Conservation (phyloP, 2,888 invertebrate genomes). For the Agrilus biguttatus region DNA sequence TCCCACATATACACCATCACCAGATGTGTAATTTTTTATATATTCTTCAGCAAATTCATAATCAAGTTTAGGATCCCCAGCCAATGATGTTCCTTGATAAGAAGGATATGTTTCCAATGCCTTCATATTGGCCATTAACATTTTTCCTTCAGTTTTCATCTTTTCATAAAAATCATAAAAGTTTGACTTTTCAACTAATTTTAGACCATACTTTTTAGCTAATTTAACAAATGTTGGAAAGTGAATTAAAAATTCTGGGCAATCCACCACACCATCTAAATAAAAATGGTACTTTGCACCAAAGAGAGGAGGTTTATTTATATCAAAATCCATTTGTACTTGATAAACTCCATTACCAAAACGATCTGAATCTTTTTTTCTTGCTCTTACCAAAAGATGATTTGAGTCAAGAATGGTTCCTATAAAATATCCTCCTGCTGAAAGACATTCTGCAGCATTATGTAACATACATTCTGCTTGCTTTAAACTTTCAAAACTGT, state of each 20-base stretch:
- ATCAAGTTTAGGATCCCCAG: constrained; percentile 46
- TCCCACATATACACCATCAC: constrained; percentile 40
- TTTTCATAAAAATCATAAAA: constrained; percentile 71
- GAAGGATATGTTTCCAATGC: constrained; percentile 74
- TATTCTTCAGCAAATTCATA: constrained; percentile 59
- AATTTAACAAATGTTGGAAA: constrained; percentile 70
- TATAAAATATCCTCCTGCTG: constrained; percentile 86
- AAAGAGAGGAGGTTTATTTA: constrained; percentile 65
- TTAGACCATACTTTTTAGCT: constrained; percentile 55
- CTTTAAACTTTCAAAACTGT: constrained; percentile 76
- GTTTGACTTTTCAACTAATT: constrained; percentile 49
- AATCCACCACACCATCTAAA: constrained; percentile 91
- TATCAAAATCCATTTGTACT: constrained; percentile 56
- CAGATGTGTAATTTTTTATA: constrained; percentile 30
- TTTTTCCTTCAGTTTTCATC: constrained; percentile 40
- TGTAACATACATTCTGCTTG: constrained; percentile 87
- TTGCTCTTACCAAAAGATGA: constrained; percentile 69
- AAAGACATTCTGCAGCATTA: constrained; percentile 82
- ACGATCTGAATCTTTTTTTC: constrained; percentile 38
- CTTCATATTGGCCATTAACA: constrained; percentile 60
- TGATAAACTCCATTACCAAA: constrained; percentile 72
- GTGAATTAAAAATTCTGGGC: constrained; percentile 95
- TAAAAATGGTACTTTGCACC: constrained; percentile 94
- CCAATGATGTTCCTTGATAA: constrained; percentile 33
- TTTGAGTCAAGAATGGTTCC: constrained; percentile 92